These are phyloP conservation scores for Sclerodermus sp. DNA, from an alignment of 2,888 invertebrate species.

Conservation along the genomic window DNA sequence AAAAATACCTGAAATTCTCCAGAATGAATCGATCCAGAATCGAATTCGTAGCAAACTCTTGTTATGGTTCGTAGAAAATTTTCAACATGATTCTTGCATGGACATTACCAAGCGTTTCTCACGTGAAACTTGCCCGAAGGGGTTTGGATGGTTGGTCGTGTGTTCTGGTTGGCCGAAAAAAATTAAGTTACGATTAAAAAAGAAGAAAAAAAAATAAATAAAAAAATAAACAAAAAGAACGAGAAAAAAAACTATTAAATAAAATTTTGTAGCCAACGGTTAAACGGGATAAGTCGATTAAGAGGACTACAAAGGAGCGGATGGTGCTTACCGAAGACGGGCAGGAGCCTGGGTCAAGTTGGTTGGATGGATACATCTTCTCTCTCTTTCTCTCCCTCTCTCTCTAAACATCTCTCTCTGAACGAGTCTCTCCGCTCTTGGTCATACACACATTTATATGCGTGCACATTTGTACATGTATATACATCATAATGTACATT, in stretches of 20 bases:
- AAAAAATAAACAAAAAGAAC: slow-evolving; percentile 3
- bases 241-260: slow-evolving; percentile 4
- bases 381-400: slow-evolving; percentile 35
- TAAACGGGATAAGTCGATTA: slow-evolving; percentile 55
- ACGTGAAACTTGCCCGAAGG: not conserved
- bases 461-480: not conserved
- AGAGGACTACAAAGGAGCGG: slow-evolving; percentile 57
- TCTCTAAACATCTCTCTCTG: slow-evolving; percentile 27
- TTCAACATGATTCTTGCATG: too few relatives aligned
- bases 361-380: slow-evolving; percentile 55
- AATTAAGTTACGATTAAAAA: not conserved
- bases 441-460: slow-evolving; percentile 6
- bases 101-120: slow-evolving; percentile 1
- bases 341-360: slow-evolving; percentile 58
- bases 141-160: not conserved
- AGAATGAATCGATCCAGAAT: too few relatives aligned
- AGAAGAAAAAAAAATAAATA: not conserved
- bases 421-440: slow-evolving; percentile 19
- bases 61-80: too few relatives aligned
- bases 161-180: slow-evolving; percentile 4
- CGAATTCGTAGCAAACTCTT: too few relatives aligned
- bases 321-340: slow-evolving; percentile 58
- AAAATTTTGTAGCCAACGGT: slow-evolving; percentile 33
- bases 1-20: too few relatives aligned
- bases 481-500: not conserved